phyloP scores from a whole-genome alignment of 2,797 vertebrate genomes.

The Cirrhinus mrigala region DNA sequence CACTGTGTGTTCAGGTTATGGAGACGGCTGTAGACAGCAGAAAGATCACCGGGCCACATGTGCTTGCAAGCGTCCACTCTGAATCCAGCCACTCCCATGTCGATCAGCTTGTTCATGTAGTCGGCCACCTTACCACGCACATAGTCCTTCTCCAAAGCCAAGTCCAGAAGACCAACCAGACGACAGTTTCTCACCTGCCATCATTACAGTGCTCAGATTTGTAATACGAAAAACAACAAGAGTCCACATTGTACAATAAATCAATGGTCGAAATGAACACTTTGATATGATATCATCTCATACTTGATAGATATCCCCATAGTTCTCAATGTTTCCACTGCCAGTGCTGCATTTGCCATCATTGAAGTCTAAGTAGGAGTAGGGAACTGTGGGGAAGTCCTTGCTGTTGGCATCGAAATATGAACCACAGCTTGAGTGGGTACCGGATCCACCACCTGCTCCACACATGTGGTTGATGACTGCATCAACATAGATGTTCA shows the following conservation, averaged over 20 bases:
- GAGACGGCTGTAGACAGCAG: constrained; percentile 76
- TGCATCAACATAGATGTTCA: constrained; percentile 90
- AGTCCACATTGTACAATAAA: neutral
- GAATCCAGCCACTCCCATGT: constrained; percentile 91
- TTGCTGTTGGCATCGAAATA: constrained; percentile 81
- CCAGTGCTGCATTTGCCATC: constrained; percentile 84
- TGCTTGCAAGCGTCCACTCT: constrained; percentile 91
- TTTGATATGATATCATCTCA: constrained; percentile 10
- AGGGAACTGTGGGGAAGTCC: constrained; percentile 88
- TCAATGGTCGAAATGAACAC: neutral
- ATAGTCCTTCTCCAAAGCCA: constrained; percentile 86
- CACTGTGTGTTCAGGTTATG: constrained; percentile 82
- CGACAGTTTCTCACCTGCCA: constrained; percentile 88
- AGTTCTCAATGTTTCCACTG: constrained; percentile 87
- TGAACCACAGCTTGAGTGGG: constrained; percentile 85
- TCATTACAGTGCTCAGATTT: neutral
- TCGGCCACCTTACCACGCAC: constrained; percentile 79
- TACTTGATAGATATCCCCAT: constrained; percentile 86
- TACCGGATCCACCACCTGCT: constrained; percentile 75
- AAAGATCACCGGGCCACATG: constrained; percentile 94
- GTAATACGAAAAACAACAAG: neutral
- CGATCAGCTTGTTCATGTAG: constrained; percentile 87
- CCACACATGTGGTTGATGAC: constrained; percentile 95
- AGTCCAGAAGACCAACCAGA: constrained; percentile 86
- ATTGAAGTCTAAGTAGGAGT: constrained; percentile 86